phyloP scores from a whole-genome alignment of 2,113 vertebrate genomes.

The Lophotis ruficrista region DNA sequence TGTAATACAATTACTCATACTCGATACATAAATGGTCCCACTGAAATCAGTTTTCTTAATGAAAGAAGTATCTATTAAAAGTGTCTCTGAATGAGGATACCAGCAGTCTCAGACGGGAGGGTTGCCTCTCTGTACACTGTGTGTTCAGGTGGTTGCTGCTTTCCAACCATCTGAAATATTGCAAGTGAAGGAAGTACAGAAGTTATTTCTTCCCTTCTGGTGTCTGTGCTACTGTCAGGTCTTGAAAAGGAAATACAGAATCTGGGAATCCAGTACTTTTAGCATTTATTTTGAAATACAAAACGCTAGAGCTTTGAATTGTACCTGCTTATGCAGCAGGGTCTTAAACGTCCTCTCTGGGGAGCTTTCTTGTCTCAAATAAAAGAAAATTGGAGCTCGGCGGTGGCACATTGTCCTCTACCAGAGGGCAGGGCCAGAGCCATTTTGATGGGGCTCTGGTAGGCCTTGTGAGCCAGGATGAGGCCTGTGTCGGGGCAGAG shows the following conservation, averaged over 20 bases:
- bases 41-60: background rate
- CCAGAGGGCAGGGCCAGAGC: background rate
- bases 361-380: background rate
- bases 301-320: background rate
- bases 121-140: background rate
- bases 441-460: background rate
- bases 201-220: background rate
- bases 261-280: background rate
- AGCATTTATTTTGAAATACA: background rate
- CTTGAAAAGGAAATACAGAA: background rate
- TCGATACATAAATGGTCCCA: background rate
- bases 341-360: background rate
- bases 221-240: background rate
- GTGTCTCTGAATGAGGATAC: background rate
- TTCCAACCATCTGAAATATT: background rate
- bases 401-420: fast-evolving
- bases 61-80: background rate
- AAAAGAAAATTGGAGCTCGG: background rate
- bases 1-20: conserved; percentile 41
- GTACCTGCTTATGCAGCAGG: background rate
- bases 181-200: background rate
- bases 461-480: background rate
- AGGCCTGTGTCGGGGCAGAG: background rate
- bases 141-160: background rate
- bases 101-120: fast-evolving